Evolutionary conservation across 2,113 vertebrate species (phyloP).

Genomic region (Nothoprocta perdicaria): DNA sequence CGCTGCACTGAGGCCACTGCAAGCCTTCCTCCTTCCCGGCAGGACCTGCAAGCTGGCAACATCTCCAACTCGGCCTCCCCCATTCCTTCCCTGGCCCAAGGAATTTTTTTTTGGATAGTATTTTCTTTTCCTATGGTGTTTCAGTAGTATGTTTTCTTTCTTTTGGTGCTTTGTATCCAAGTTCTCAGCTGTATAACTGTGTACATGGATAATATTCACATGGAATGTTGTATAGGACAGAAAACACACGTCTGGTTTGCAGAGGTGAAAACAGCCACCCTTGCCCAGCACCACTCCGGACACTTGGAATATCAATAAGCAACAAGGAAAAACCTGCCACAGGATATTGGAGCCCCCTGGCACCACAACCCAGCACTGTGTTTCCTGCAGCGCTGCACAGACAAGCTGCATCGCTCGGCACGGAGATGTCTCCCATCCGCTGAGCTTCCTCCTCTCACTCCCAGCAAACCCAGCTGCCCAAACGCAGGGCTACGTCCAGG

Average conservation of each 20-base stretch:
- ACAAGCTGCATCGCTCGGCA: neutral
- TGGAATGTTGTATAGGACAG: neutral
- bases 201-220: neutral
- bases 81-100: neutral
- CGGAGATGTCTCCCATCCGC: neutral
- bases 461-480: neutral
- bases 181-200: neutral
- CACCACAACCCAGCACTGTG: too few relatives aligned
- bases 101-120: neutral
- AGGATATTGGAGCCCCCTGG: too few relatives aligned
- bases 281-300: too few relatives aligned
- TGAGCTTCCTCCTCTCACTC: neutral
- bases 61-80: neutral
- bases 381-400: neutral
- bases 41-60: neutral
- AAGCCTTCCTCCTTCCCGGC: neutral
- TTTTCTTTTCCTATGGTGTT: neutral
- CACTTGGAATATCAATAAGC: too few relatives aligned
- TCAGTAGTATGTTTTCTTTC: neutral
- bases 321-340: too few relatives aligned
- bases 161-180: neutral
- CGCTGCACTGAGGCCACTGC: neutral
- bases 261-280: neutral
- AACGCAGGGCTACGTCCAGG: neutral
- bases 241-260: accelerated